These are phyloP conservation scores for Pseudomugil gertrudae DNA, from an alignment of 2,797 vertebrate species.

Conservation along the genomic window DNA sequence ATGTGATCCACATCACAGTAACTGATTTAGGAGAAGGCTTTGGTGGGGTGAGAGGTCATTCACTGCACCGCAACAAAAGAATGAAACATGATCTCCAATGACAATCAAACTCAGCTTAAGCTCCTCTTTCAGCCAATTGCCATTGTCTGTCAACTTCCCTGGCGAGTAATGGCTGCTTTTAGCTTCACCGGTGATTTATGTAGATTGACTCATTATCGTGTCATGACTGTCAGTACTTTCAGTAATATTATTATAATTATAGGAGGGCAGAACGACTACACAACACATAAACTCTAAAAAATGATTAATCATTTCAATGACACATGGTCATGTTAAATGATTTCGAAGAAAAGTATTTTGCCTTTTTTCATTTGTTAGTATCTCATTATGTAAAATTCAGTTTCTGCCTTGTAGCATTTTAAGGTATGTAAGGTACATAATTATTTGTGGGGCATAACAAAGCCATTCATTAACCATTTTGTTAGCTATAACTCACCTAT, in stretches of 20 bases:
- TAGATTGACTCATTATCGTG: slow-evolving; percentile 11
- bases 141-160: slow-evolving; percentile 71
- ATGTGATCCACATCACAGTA: slow-evolving; percentile 76
- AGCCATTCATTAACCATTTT: no score
- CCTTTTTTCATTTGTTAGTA: no score
- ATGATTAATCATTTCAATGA: no score
- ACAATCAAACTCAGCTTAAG: slow-evolving; percentile 65
- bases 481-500: no score
- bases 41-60: slow-evolving; percentile 53
- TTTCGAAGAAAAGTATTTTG: background rate
- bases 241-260: slow-evolving; percentile 2
- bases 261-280: slow-evolving; percentile 7
- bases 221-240: background rate
- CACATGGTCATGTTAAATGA: background rate
- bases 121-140: slow-evolving; percentile 70
- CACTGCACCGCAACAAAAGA: slow-evolving; percentile 64
- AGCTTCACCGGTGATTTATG: slow-evolving; percentile 54
- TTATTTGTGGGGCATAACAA: no score
- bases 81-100: slow-evolving; percentile 72
- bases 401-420: no score
- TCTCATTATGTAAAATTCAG: no score
- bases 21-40: slow-evolving; percentile 64
- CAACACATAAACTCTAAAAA: slow-evolving; percentile 11
- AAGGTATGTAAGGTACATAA: no score
- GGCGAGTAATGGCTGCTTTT: slow-evolving; percentile 55